phyloP scores from a whole-genome alignment of 23 tunicate genomes.

The Trididemnum clinides region DNA sequence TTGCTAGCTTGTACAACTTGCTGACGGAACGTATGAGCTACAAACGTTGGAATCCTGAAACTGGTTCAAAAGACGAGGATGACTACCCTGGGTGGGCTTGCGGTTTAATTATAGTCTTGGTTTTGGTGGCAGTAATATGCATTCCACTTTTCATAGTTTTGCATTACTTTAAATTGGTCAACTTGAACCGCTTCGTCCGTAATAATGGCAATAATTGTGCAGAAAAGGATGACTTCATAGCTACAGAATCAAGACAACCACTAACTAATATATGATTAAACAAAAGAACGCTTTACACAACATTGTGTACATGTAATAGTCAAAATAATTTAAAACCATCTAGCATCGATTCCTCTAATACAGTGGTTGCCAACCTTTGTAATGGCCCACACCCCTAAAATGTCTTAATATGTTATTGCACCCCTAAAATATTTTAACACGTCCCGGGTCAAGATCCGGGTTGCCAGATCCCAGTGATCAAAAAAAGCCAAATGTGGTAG shows the following conservation, averaged over 20 bases:
- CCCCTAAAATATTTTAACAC: too few relatives aligned
- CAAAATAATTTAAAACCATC: too few relatives aligned
- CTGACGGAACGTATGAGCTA: slow-evolving; percentile 25
- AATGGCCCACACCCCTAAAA: too few relatives aligned
- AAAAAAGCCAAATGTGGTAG: too few relatives aligned
- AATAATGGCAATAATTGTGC: neutral
- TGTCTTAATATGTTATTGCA: too few relatives aligned
- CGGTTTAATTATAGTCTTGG: slow-evolving; percentile 39
- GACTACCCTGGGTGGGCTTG: slow-evolving; percentile 70
- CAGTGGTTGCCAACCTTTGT: too few relatives aligned
- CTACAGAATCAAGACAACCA: slow-evolving; percentile 43
- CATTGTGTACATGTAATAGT: too few relatives aligned
- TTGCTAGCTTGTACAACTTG: slow-evolving; percentile 51
- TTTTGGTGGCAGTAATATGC: slow-evolving; percentile 49
- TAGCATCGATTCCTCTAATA: too few relatives aligned
- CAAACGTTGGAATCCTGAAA: slow-evolving; percentile 54
- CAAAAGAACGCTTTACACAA: too few relatives aligned
- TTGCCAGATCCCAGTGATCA: too few relatives aligned
- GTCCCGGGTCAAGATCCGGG: too few relatives aligned
- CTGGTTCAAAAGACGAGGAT: slow-evolving; percentile 18
- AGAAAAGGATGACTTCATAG: neutral
- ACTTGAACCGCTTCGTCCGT: slow-evolving; percentile 36
- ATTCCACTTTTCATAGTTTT: slow-evolving; percentile 68
- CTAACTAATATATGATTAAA: too few relatives aligned
- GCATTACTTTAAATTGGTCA: slow-evolving; percentile 4